Evolutionary conservation across 2,797 vertebrate species (phyloP).

Genomic region (Pangasius mekongensis): DNA sequence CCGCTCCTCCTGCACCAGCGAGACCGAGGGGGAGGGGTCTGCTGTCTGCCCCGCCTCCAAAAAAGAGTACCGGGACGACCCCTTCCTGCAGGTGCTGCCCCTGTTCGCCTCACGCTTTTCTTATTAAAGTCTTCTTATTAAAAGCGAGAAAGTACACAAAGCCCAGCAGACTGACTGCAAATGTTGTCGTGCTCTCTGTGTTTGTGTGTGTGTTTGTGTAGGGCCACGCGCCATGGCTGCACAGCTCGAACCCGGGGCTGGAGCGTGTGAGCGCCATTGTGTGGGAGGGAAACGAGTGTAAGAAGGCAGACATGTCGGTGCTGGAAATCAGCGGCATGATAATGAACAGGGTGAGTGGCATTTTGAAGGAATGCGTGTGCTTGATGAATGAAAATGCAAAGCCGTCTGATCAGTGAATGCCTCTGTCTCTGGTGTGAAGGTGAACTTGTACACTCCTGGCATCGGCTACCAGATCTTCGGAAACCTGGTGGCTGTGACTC

Average conservation of each 20-base stretch:
- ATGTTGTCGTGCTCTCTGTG: neutral
- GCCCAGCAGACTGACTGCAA: neutral
- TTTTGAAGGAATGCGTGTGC: neutral
- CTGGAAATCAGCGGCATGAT: conserved; percentile 99
- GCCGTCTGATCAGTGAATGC: neutral
- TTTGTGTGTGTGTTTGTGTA: conserved; percentile 56
- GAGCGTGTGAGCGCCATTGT: conserved; percentile 98
- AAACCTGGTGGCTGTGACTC: conserved; percentile 86
- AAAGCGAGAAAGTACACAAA: neutral
- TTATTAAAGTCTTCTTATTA: no score
- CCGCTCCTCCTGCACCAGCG: conserved; percentile 90
- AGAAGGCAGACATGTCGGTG: conserved; percentile 99
- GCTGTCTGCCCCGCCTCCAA: conserved; percentile 84
- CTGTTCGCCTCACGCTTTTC: no score
- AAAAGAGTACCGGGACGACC: conserved; percentile 96
- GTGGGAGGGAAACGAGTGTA: conserved; percentile 98
- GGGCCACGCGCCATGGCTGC: conserved; percentile 93
- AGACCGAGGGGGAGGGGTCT: conserved; percentile 90
- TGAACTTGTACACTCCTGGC: conserved; percentile 89
- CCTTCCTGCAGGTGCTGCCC: conserved; percentile 89
- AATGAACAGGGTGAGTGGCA: conserved; percentile 90
- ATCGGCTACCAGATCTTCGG: conserved; percentile 98
- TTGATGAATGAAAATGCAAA: neutral
- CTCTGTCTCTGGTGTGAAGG: conserved; percentile 19
- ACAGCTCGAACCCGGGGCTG: conserved; percentile 91